A percentile compares a stretch with the other conserved stretches of the same genome.
Evolutionary conservation across 2,113 vertebrate genomes (phyloP).

Genomic region (Geococcyx californianus): DNA sequence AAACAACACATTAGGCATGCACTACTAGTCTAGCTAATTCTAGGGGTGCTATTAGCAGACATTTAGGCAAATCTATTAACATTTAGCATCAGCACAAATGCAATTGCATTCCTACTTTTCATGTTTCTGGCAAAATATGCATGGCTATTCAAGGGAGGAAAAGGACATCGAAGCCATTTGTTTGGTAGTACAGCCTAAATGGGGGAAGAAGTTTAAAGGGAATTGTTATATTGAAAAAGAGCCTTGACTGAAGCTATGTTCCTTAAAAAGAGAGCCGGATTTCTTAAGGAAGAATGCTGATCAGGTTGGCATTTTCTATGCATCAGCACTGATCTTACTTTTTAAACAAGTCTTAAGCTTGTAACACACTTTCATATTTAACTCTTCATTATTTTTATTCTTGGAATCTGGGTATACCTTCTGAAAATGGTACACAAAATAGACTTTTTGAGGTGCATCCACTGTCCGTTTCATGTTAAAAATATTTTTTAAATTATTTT

Average conservation of each 20-base stretch:
- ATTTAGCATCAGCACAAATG: constrained; percentile 77
- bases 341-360: constrained; percentile 15
- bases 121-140: constrained; percentile 68
- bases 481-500: not conserved
- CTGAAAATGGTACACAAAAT: not conserved
- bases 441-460: not conserved
- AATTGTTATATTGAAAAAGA: not conserved
- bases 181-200: not conserved
- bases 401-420: not conserved
- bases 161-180: not conserved
- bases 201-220: not conserved
- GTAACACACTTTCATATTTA: not conserved
- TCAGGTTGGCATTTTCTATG: not conserved
- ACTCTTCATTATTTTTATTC: not conserved
- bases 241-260: not conserved
- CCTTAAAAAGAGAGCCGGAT: not conserved
- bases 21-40: constrained; percentile 78
- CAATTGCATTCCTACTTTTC: constrained; percentile 57
- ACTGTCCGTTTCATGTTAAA: not conserved
- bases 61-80: constrained; percentile 78
- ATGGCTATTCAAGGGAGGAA: constrained; percentile 33
- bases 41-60: constrained; percentile 74
- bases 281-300: not conserved
- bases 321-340: not conserved
- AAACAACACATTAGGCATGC: constrained; percentile 75